A percentile compares a stretch with the other conserved stretches of the same genome.
Conservation (phyloP, 2,113 vertebrate species). For the Hippopotamus amphibius region DNA sequence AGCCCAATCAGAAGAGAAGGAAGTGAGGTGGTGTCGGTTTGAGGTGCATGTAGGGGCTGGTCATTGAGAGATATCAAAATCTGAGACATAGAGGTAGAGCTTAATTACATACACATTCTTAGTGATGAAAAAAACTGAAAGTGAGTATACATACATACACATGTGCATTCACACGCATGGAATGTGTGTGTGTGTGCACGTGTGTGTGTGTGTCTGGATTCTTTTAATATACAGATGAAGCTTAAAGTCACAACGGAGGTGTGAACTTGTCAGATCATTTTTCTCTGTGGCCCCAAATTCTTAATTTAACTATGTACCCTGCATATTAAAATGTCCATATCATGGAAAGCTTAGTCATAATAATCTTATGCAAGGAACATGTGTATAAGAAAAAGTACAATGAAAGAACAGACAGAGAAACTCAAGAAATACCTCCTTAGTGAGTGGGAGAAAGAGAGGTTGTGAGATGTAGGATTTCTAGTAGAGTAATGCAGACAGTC, state of each 20-base stretch:
- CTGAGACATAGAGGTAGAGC: neutral
- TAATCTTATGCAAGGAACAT: neutral
- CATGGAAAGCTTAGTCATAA: neutral
- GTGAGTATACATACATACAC: neutral
- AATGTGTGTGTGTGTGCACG: neutral
- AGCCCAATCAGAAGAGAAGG: neutral
- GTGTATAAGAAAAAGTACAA: neutral
- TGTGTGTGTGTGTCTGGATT: neutral
- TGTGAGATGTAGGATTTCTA: neutral
- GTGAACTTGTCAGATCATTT: neutral
- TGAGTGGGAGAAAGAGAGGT: neutral
- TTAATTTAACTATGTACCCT: neutral
- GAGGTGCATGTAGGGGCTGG: neutral
- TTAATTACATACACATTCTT: neutral
- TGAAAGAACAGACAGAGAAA: neutral
- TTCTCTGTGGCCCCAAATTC: neutral
- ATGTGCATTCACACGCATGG: neutral
- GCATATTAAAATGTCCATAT: neutral
- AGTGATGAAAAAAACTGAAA: neutral
- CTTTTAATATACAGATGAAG: neutral
- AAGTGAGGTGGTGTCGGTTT: neutral
- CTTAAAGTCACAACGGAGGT: neutral
- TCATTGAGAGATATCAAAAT: neutral
- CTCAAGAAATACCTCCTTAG: neutral
- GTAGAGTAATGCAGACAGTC: neutral